Conservation (phyloP, 35 echinoderm and acorn worm species). For the Strongylocentrotus purpuratus region DNA sequence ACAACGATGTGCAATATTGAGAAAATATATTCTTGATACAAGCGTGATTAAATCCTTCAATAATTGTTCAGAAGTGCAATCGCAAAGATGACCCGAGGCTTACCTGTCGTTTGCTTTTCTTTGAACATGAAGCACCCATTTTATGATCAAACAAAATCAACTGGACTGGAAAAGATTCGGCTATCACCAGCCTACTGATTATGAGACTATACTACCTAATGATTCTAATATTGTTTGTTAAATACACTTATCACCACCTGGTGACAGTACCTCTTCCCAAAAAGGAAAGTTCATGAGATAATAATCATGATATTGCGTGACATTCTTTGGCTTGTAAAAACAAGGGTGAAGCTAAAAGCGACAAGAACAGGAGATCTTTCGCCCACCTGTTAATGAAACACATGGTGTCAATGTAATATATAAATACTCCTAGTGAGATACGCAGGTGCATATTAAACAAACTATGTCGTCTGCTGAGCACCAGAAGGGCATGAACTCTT, state of each 20-base stretch:
- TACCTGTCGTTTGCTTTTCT: neutral
- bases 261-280: neutral
- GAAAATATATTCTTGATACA: no score
- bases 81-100: neutral
- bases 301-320: neutral
- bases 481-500: no score
- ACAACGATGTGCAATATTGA: no score
- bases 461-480: neutral
- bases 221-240: neutral
- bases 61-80: no score
- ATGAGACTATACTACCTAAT: neutral
- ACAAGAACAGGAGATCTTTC: neutral
- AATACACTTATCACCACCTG: neutral
- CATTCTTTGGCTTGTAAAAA: neutral
- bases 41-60: no score
- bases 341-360: neutral
- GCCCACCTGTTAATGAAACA: neutral
- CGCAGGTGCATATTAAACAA: neutral
- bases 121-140: neutral
- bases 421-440: neutral
- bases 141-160: neutral
- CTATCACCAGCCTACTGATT: neutral
- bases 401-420: neutral
- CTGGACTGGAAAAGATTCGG: neutral
- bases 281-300: neutral